These are phyloP conservation scores for Caenorhabditis becei DNA, from an alignment of 2,888 invertebrate genomes.

Conservation along the genomic window DNA sequence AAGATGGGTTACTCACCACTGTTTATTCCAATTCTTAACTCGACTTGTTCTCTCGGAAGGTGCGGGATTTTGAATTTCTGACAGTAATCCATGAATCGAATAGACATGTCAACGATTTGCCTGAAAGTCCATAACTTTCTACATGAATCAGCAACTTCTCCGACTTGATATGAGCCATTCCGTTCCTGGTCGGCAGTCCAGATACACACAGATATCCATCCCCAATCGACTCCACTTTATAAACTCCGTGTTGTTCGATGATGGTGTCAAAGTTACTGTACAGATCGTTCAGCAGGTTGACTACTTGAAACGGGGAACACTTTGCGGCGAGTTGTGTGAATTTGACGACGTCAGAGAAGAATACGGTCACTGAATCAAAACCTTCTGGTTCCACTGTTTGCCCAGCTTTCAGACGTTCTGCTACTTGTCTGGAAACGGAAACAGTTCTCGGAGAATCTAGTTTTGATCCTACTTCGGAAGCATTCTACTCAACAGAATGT, in stretches of 20 bases:
- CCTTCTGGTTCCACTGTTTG: slow-evolving; percentile 78
- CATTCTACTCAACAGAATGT: slow-evolving; percentile 75
- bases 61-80: slow-evolving; percentile 72
- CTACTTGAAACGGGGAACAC: slow-evolving; percentile 79
- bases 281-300: slow-evolving; percentile 75
- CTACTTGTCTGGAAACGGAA: slow-evolving; percentile 50
- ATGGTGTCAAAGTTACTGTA: slow-evolving; percentile 77
- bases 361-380: slow-evolving; percentile 77
- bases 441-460: neutral
- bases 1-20: slow-evolving; percentile 62
- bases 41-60: slow-evolving; percentile 74
- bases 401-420: slow-evolving; percentile 76
- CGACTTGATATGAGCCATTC: slow-evolving; percentile 60
- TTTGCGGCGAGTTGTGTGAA: slow-evolving; percentile 76
- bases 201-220: slow-evolving; percentile 79
- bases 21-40: slow-evolving; percentile 78
- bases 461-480: slow-evolving; percentile 62
- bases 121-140: slow-evolving; percentile 16
- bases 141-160: neutral
- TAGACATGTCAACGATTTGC: slow-evolving; percentile 75
- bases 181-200: slow-evolving; percentile 77
- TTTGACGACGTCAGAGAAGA: slow-evolving; percentile 80
- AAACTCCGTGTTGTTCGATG: slow-evolving; percentile 76
- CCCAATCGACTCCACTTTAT: slow-evolving; percentile 80
- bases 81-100: slow-evolving; percentile 70